Percentiles rank a stretch among this genome's conserved stretches.
These are phyloP conservation scores for Aphis craccivora DNA, from an alignment of 1,140 invertebrate species.

Conservation along the genomic window DNA sequence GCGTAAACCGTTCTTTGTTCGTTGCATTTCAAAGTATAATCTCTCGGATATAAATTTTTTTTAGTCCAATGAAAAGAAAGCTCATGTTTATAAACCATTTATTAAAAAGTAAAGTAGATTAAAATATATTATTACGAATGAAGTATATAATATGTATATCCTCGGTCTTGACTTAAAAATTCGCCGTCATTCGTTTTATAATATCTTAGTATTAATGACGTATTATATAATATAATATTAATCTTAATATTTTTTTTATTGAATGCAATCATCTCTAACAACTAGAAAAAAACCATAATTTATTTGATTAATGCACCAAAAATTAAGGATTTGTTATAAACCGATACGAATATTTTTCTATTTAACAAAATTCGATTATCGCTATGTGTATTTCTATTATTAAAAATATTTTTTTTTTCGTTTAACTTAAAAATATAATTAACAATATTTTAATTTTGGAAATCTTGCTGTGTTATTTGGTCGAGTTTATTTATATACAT, in stretches of 20 bases:
- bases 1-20: not conserved
- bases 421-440: no score
- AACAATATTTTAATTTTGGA: no score
- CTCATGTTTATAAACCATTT: not conserved
- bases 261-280: not conserved
- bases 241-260: not conserved
- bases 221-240: not conserved
- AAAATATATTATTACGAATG: constrained; percentile 4
- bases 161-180: not conserved
- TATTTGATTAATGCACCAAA: not conserved
- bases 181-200: not conserved
- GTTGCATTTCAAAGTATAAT: not conserved
- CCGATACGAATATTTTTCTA: not conserved
- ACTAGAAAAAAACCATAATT: not conserved
- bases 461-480: no score
- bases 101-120: not conserved
- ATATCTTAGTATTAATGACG: not conserved
- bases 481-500: no score
- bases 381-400: not conserved
- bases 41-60: not conserved
- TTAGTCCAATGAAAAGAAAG: not conserved
- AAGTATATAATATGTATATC: not conserved
- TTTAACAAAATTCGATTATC: not conserved
- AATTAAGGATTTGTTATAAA: not conserved
- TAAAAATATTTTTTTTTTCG: no score